These are phyloP conservation scores for Apodemia zela DNA, from an alignment of 2,888 invertebrate genomes.

Conservation along the genomic window DNA sequence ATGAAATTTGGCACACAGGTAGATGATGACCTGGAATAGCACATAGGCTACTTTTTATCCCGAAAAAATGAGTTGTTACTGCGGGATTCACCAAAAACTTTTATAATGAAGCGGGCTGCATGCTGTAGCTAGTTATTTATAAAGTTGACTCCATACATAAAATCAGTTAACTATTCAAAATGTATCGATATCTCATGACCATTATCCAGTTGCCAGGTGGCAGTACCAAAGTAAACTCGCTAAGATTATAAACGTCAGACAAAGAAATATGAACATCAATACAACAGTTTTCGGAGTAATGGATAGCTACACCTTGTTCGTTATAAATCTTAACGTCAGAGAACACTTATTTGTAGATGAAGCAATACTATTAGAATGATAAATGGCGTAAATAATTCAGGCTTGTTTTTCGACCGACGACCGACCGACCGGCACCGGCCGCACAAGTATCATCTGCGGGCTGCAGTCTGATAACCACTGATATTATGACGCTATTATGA, in stretches of 20 bases:
- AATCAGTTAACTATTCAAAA: constrained; percentile 20
- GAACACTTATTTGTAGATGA: constrained; percentile 11
- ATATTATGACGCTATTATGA: too few relatives aligned
- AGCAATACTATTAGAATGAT: background rate
- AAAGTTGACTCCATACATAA: constrained; percentile 19
- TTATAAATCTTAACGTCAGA: constrained; percentile 1
- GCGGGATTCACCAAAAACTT: too few relatives aligned
- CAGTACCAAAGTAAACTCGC: background rate
- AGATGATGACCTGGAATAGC: too few relatives aligned
- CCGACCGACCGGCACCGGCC: too few relatives aligned
- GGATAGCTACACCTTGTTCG: constrained; percentile 9
- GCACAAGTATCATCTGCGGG: too few relatives aligned
- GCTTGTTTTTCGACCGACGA: background rate
- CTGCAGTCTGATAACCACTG: too few relatives aligned
- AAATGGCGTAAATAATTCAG: background rate
- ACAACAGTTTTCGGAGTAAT: constrained; percentile 17
- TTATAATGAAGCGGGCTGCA: too few relatives aligned
- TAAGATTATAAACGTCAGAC: constrained; percentile 15
- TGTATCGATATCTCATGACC: constrained; percentile 4
- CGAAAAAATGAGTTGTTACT: too few relatives aligned
- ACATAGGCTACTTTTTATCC: too few relatives aligned
- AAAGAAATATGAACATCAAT: constrained; percentile 15
- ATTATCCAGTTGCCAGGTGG: constrained; percentile 14
- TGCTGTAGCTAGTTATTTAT: too few relatives aligned
- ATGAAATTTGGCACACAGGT: too few relatives aligned